Evolutionary conservation across 1,140 invertebrate species (phyloP).

Genomic region (Zophobas morio): DNA sequence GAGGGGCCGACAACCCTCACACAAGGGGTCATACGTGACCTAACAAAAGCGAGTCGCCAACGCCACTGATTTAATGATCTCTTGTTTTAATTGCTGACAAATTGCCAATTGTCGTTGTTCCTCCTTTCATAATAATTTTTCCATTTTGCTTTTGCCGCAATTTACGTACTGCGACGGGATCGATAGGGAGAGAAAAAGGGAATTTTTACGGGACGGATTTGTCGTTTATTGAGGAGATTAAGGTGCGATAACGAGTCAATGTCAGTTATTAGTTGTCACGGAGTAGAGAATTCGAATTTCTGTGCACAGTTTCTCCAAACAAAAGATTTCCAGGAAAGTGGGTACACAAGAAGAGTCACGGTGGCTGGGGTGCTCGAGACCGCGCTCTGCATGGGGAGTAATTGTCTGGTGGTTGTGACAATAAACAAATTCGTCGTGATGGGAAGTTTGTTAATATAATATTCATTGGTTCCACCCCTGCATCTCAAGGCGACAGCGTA

Average conservation of each 20-base stretch:
- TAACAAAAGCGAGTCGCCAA: conserved; percentile 64
- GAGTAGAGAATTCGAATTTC: no score
- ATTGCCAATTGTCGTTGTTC: conserved; percentile 65
- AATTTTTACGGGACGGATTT: no score
- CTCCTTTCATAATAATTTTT: conserved; percentile 37
- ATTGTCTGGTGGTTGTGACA: conserved; percentile 31
- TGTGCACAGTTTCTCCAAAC: neutral
- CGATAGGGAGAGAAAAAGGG: neutral
- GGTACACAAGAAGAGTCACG: neutral
- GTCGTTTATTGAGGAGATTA: no score
- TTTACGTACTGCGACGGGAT: conserved; percentile 8
- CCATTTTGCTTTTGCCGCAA: conserved; percentile 19
- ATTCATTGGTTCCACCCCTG: conserved; percentile 54
- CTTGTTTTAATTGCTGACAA: conserved; percentile 69
- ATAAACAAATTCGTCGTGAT: conserved; percentile 40
- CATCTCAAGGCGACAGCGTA: conserved; percentile 49
- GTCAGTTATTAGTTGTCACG: no score
- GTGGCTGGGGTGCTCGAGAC: neutral
- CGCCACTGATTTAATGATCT: conserved; percentile 68
- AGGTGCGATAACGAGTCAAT: no score
- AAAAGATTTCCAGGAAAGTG: neutral
- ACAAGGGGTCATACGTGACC: conserved; percentile 66
- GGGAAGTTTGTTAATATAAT: conserved; percentile 54
- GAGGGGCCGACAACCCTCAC: conserved; percentile 9
- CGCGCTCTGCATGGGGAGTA: conserved; percentile 11